Conservation (phyloP, 2,888 invertebrate genomes). For the Drosophila macrospina region DNA sequence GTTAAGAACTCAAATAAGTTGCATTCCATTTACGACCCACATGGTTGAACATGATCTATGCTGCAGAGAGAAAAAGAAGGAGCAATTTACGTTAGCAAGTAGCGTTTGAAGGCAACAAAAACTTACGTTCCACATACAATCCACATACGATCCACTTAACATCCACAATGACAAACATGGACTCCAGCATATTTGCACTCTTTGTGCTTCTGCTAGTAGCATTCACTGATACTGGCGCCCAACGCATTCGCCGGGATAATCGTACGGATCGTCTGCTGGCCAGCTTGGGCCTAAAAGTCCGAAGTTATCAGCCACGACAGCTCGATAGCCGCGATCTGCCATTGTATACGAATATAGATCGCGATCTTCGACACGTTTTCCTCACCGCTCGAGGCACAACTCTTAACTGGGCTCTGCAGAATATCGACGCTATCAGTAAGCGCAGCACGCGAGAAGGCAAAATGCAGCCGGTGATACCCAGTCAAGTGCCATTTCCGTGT, state of each 20-base stretch:
- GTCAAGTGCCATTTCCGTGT: constrained; percentile 83
- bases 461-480: constrained; percentile 5
- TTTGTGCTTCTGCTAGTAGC: constrained; percentile 15
- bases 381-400: constrained; percentile 10
- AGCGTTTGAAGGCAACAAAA: neutral
- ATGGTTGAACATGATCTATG: neutral
- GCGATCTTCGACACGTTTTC: constrained; percentile 9
- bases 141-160: neutral
- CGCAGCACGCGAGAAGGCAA: constrained; percentile 8
- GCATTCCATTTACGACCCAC: constrained; percentile 12
- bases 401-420: constrained; percentile 9
- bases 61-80: too few species aligned
- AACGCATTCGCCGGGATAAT: constrained; percentile 51
- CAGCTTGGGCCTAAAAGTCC: constrained; percentile 63
- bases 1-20: neutral
- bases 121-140: constrained; percentile 3
- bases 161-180: constrained; percentile 19
- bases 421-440: constrained; percentile 8
- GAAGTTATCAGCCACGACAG: constrained; percentile 38
- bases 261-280: constrained; percentile 60
- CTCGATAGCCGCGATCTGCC: constrained; percentile 4
- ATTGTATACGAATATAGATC: constrained; percentile 23
- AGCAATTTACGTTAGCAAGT: neutral
- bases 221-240: neutral
- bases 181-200: constrained; percentile 1